Evolutionary conservation across 2,113 vertebrate species (phyloP).

Genomic region (Lycaon pictus): DNA sequence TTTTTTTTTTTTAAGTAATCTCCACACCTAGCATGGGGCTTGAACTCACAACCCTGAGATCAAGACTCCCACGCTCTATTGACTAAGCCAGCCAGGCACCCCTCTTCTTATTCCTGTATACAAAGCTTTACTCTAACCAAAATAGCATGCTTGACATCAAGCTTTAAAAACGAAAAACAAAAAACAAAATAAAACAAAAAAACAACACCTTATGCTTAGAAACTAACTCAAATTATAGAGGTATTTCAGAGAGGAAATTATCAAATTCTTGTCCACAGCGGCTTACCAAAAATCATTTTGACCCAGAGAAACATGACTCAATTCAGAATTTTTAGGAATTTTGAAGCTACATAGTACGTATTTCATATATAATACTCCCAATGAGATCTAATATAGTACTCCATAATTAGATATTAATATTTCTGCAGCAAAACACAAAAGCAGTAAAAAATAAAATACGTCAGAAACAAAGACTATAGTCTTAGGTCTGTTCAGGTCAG

Average conservation of each 20-base stretch:
- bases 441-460: background rate
- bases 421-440: background rate
- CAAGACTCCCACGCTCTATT: background rate
- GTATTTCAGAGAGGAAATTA: conserved; percentile 19
- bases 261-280: background rate
- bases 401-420: conserved; percentile 9
- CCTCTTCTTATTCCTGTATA: background rate
- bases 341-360: background rate
- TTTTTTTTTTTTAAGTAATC: background rate
- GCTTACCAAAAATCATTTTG: background rate
- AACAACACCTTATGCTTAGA: background rate
- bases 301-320: background rate
- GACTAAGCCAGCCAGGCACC: background rate
- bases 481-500: background rate
- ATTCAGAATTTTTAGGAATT: conserved; percentile 19
- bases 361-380: background rate
- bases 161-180: background rate
- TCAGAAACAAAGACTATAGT: conserved; percentile 34
- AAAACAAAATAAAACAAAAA: background rate
- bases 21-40: background rate
- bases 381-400: background rate
- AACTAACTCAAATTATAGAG: conserved; percentile 25
- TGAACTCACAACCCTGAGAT: background rate
- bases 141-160: background rate
- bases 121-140: background rate